Evolutionary conservation across 2,797 vertebrate genomes (phyloP).

Genomic region (Trachops cirrhosus): DNA sequence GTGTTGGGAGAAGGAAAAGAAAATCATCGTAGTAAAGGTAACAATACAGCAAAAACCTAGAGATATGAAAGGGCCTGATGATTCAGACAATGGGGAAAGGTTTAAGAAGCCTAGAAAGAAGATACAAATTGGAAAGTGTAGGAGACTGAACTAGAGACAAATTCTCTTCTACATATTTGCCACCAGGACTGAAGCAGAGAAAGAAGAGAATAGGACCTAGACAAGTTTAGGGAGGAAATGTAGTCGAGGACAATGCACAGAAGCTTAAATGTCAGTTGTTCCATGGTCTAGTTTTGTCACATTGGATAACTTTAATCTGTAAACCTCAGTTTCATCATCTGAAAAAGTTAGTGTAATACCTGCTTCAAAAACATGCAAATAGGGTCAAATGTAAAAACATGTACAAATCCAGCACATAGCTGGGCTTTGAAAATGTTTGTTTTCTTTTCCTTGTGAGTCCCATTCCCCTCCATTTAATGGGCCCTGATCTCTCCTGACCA

Average conservation of each 20-base stretch:
- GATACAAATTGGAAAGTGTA: not conserved
- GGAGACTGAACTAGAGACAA: not conserved
- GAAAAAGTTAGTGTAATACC: not conserved
- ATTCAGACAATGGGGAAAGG: not conserved
- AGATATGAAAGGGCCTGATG: not conserved
- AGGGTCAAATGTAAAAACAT: not conserved
- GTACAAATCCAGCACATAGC: not conserved
- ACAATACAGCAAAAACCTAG: not conserved
- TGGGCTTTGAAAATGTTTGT: not conserved
- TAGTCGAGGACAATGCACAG: not conserved
- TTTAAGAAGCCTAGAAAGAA: not conserved
- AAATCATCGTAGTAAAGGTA: not conserved
- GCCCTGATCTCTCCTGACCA: not conserved
- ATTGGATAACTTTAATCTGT: not conserved
- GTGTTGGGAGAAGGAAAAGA: not conserved
- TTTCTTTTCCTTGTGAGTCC: not conserved
- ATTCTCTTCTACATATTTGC: not conserved
- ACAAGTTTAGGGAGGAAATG: not conserved
- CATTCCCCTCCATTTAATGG: not conserved
- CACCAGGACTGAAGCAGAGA: not conserved
- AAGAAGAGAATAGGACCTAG: not conserved
- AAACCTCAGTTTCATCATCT: not conserved
- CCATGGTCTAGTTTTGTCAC: not conserved
- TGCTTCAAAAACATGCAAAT: not conserved
- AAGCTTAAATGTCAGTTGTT: not conserved